Evolutionary conservation across 2,888 invertebrate genomes (phyloP).

Genomic region (Pristionchus maxplancki): DNA sequence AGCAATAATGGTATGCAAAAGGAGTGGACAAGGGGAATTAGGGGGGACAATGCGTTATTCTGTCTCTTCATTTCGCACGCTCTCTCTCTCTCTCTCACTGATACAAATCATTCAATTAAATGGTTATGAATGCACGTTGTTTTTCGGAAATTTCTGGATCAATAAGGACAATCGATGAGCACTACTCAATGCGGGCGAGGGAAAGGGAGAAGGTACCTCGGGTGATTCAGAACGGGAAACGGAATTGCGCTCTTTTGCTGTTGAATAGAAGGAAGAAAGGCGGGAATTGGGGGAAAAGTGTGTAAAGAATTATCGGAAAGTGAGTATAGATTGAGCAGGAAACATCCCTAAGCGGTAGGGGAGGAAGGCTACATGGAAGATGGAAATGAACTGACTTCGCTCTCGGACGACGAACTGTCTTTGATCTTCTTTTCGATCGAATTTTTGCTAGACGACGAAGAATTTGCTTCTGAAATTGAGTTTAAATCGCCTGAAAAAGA

Average conservation of each 20-base stretch:
- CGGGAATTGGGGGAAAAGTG: background rate
- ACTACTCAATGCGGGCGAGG: background rate
- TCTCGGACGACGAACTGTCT: slow-evolving; percentile 20
- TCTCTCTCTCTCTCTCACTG: no score
- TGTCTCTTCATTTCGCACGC: background rate
- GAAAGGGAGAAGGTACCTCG: background rate
- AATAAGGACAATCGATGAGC: no score
- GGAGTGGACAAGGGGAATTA: background rate
- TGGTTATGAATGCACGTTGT: no score
- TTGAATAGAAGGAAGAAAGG: background rate
- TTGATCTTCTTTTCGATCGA: background rate
- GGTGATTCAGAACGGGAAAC: background rate
- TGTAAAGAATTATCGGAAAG: background rate
- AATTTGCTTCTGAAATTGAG: background rate
- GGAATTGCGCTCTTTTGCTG: background rate
- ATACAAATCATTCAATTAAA: no score
- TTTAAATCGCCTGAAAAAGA: background rate
- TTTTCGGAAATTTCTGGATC: no score
- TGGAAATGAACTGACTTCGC: background rate
- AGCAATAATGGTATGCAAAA: background rate
- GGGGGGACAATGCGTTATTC: background rate
- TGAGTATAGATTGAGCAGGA: background rate
- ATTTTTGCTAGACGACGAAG: background rate
- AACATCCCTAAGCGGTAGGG: background rate
- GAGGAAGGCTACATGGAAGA: background rate